Percentiles rank a stretch among this genome's conserved stretches.
These are phyloP conservation scores for Pelusios castaneus DNA, from an alignment of 2,113 vertebrate species.

Conservation along the genomic window DNA sequence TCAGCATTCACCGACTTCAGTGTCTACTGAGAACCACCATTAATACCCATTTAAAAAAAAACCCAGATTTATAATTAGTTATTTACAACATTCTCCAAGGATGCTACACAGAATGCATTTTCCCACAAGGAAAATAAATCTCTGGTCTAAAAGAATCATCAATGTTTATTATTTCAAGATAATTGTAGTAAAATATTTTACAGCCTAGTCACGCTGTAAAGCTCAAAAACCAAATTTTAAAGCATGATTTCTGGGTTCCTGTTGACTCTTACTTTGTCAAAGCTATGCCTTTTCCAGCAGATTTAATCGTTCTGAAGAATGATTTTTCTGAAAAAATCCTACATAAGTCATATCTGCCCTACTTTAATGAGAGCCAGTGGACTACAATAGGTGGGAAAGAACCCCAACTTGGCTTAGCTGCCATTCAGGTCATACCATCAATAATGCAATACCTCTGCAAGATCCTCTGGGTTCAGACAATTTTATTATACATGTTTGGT, in stretches of 20 bases:
- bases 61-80: neutral
- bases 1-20: fast-evolving
- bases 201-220: neutral
- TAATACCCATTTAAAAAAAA: neutral
- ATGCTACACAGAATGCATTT: neutral
- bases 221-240: neutral
- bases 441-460: neutral
- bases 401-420: neutral
- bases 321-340: neutral
- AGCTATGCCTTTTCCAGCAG: neutral
- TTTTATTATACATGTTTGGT: fast-evolving
- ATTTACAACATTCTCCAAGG: neutral
- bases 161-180: neutral
- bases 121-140: neutral
- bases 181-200: neutral
- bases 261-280: neutral
- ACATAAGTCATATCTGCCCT: neutral
- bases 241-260: neutral
- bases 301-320: neutral
- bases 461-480: neutral
- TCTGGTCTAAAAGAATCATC: neutral
- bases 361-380: fast-evolving
- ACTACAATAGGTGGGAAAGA: neutral
- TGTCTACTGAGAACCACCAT: neutral
- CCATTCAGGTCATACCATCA: neutral